Evolutionary conservation across 2,888 invertebrate species (phyloP).

Genomic region (Eurytoma californica): DNA sequence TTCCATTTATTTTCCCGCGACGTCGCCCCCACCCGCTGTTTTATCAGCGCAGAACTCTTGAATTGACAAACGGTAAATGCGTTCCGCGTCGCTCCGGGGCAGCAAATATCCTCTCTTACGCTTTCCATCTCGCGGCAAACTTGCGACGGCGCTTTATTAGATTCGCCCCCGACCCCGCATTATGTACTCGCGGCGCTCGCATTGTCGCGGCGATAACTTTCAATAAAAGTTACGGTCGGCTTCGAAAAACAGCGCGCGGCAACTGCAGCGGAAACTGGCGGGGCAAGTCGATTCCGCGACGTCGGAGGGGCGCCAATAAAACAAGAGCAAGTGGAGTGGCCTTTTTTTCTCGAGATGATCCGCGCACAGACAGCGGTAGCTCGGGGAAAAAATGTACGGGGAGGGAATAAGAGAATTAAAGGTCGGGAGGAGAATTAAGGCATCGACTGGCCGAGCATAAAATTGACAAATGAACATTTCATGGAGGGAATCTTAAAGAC

Average conservation of each 20-base stretch:
- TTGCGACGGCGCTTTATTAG: constrained; percentile 30
- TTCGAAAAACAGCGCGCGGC: neutral
- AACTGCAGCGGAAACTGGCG: neutral
- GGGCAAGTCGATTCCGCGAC: constrained; percentile 7
- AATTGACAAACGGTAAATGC: constrained; percentile 37
- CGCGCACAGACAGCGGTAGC: no score
- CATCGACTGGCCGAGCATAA: neutral
- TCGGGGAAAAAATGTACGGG: neutral
- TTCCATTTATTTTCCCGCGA: constrained; percentile 3
- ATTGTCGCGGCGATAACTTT: constrained; percentile 28
- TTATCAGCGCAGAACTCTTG: constrained; percentile 10
- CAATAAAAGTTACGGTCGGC: constrained; percentile 23
- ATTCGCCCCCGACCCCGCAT: constrained; percentile 20
- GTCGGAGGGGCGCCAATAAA: neutral
- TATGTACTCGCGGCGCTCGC: neutral
- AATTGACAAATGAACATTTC: constrained; percentile 25
- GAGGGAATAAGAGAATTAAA: neutral
- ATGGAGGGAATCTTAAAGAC: neutral
- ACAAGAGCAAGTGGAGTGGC: neutral
- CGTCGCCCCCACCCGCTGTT: neutral
- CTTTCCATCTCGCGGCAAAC: neutral
- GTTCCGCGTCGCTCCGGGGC: constrained; percentile 8
- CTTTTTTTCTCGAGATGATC: no score
- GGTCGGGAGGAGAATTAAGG: constrained; percentile 3
- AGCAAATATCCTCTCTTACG: neutral